Evolutionary conservation across 2,888 invertebrate genomes (phyloP), one percentile per base, ranked within the genome.

Genomic region (Anorthoa munda): DNA sequence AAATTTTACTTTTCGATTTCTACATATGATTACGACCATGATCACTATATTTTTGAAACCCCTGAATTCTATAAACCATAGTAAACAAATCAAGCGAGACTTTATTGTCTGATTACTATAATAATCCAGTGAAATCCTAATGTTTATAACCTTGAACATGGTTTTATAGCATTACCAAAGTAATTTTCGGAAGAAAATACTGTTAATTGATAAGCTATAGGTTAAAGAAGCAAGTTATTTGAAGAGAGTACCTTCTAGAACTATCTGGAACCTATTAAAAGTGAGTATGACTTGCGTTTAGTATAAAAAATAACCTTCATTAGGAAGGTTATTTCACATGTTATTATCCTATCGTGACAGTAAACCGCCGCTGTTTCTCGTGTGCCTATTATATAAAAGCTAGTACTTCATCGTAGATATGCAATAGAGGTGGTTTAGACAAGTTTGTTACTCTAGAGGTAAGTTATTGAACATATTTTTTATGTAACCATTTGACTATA

Each of bases 261-360:
- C 39, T 55, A 18, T 55, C 63, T 59, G 48, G 51, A 64, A 60
- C 13, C 26, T 0, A 50, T 31, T 2, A 13, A 45, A 70, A 70
- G 86, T 84, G 67, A 85, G 85, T 84, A 77, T 73, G 64, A 72
- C 63, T 66, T 67, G 58, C 64, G 59, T 72, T 78, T 72, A 70
- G 53, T 72, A 61, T 71, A 69, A 39, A 39, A 39, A 67, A 58
- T 78, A 66, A 87, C 80, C 80, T 83, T 87, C 79, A 50, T 9
- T 55, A 55, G 1, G 21, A 77, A 83, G 83, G 87, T 81, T 81
- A 68, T 68, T 39, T 66, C 45, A 51, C 67, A 61, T 58, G 80
- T 61, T 83, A 72, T 39, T 74, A 63, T 48, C 64, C 66, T 55
- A 11, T 26, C 51, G 48, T 64, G 64, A 59, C 64, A 50, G 45